Base-by-base conservation (phyloP, 2,797 vertebrate genomes). In the Bradypodion ventrale region DNA sequence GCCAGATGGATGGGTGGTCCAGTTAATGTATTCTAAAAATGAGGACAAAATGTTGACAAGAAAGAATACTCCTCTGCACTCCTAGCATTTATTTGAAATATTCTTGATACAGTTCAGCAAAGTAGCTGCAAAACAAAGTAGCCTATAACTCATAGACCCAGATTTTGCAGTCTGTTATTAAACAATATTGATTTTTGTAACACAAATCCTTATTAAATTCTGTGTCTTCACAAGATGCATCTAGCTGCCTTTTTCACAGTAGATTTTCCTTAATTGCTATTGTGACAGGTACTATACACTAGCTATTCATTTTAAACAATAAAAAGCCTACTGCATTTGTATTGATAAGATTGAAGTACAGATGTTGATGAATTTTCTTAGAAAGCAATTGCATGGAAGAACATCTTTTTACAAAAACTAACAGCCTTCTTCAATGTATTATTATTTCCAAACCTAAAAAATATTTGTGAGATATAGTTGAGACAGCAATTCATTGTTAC, bases 121-220 rank as follows among this genome's bases (percentile, higher is more conserved):
- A n/a, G 1, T 77, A 44, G 13, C 56, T 70, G 42, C 13, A 68
- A 87, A 75, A 77, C 7, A 52, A 80, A 32, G 40, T 7, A 78
- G 29, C 10, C 12, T 3, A 5, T 70, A 49, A 84, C 4, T 80
- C n/a, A 40, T 40, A 78, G 66, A 42, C 23, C 5, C 40, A 0
- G 16, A 29, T 89, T 88, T 87, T 83, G 16, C 37, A 83, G 7
- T 3, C 15, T 23, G 4, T 78, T 72, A 0, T 35, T 83, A 78
- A 72, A 5, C 44, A 80, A 25, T 7, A 73, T 74, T 35, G 10
- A 85, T 90, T 60, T 85, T 15, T 86, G 23, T 40, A 46, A 60
- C 23, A 49, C 19, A 70, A 72, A 74, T 63, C 12, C 42, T 82
- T 59, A 74, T 63, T 82, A 82, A 74, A 74, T 49, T 49, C 16